A percentile compares a stretch with the other conserved stretches of the same genome.
These are phyloP conservation scores for mouse (Mus musculus) DNA, from an alignment of 2,113 vertebrate species.

Conservation along the genomic window DNA sequence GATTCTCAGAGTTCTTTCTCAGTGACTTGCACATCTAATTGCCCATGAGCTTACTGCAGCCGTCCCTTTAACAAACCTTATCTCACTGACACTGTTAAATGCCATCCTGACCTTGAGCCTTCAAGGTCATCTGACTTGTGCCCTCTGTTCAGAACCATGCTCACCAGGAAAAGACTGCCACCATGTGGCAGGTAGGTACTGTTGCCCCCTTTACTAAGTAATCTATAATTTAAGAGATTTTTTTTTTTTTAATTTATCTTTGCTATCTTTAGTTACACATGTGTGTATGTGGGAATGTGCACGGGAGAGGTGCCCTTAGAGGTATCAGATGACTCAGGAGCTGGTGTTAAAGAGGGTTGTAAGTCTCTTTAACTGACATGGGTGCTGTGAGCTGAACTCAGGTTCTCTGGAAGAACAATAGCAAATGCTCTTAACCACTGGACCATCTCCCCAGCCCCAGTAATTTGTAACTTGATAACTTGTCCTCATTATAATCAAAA, in stretches of 20 bases:
- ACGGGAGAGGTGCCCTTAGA: background rate
- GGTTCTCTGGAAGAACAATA: background rate
- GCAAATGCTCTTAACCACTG: background rate
- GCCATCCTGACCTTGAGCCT: slow-evolving; percentile 1
- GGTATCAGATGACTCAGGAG: background rate
- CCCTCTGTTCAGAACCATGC: background rate
- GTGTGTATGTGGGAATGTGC: background rate
- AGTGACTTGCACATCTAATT: background rate
- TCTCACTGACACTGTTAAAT: background rate
- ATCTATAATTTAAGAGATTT: background rate
- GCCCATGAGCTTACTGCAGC: background rate
- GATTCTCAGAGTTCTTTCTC: slow-evolving; percentile 30
- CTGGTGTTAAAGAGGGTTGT: background rate
- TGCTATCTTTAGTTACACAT: background rate
- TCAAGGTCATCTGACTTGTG: too few relatives aligned
- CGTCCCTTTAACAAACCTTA: background rate
- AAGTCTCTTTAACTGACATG: background rate
- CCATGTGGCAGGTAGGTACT: slow-evolving; percentile 35
- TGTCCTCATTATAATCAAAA: slow-evolving; percentile 7
- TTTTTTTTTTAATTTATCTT: too few relatives aligned
- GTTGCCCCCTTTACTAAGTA: background rate
- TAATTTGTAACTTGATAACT: slow-evolving; percentile 5
- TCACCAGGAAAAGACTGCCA: slow-evolving; percentile 62
- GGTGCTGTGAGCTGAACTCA: background rate
- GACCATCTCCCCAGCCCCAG: background rate